Evolutionary conservation across 2,888 invertebrate genomes (phyloP).

Genomic region (Toxonevra muliebris): DNA sequence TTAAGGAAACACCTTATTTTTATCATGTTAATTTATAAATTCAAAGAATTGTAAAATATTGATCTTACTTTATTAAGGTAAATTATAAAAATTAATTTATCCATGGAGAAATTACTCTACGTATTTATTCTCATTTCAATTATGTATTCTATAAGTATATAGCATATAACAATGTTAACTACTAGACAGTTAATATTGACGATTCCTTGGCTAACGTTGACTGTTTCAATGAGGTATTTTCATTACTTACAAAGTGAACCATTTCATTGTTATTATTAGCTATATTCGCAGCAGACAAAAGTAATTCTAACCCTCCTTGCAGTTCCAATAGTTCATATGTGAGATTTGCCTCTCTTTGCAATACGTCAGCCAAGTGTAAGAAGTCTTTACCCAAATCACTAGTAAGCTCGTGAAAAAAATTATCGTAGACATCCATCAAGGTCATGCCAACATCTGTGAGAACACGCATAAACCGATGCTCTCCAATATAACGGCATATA

Average conservation of each 20-base stretch:
- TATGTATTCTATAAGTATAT: too few species aligned
- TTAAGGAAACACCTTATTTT: too few species aligned
- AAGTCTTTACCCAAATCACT: conserved; percentile 72
- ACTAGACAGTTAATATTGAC: conserved; percentile 47
- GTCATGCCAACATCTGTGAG: conserved; percentile 79
- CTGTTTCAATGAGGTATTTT: conserved; percentile 48
- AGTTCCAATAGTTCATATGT: conserved; percentile 72
- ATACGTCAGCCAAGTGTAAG: conserved; percentile 69
- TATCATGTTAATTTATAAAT: too few species aligned
- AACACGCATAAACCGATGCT: conserved; percentile 77
- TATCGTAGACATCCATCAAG: conserved; percentile 80
- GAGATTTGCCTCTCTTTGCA: conserved; percentile 76
- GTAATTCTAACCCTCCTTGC: conserved; percentile 75
- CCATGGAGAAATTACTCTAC: too few species aligned
- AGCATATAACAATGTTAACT: not conserved
- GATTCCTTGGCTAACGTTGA: conserved; percentile 55
- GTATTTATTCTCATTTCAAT: too few species aligned
- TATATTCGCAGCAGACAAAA: conserved; percentile 71
- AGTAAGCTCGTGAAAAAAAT: conserved; percentile 71
- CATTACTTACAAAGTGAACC: conserved; percentile 41
- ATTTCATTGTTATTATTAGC: conserved; percentile 50
- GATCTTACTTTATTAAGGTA: too few species aligned
- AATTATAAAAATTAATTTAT: too few species aligned
- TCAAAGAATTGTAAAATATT: too few species aligned
- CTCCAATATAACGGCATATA: conserved; percentile 77